phyloP scores from a whole-genome alignment of 2,113 vertebrate species.

The Glareola pratincola region DNA sequence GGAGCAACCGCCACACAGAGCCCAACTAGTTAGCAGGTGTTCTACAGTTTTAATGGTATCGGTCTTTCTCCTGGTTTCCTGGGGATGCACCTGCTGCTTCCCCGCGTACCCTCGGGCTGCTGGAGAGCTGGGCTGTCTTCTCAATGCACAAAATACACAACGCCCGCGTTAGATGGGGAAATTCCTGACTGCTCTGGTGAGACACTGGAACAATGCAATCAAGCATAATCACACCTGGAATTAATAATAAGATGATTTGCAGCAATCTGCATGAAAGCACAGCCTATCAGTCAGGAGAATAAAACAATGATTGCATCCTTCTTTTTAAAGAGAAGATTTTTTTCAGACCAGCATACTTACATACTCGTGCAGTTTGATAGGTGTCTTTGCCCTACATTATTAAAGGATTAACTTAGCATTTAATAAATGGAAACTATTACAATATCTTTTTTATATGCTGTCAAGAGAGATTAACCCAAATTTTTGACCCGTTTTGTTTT shows the following conservation, averaged over 20 bases:
- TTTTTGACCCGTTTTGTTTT: not conserved
- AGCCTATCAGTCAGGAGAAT: not conserved
- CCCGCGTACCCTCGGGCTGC: not conserved
- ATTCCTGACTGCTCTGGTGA: not conserved
- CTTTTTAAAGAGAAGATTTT: not conserved
- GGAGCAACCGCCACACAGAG: not conserved
- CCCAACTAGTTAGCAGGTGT: not conserved
- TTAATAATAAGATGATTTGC: not conserved
- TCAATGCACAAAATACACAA: not conserved
- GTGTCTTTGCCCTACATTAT: not conserved
- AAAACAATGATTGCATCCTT: not conserved
- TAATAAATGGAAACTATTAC: not conserved
- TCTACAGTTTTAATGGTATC: not conserved
- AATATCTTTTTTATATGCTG: not conserved
- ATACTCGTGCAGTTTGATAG: not conserved
- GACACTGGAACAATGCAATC: not conserved
- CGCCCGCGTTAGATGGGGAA: not conserved
- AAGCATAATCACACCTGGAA: not conserved
- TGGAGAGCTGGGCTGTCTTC: not conserved
- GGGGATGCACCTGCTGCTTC: not conserved
- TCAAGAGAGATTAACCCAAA: slow-evolving; percentile 26
- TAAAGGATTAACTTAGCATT: not conserved
- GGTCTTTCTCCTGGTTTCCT: not conserved
- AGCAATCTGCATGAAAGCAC: not conserved
- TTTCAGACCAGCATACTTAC: not conserved